Percentiles rank a stretch among this genome's conserved stretches.
These are phyloP conservation scores for Ptilorrhoa leucosticta DNA, from an alignment of 2,113 vertebrate species.

Conservation along the genomic window DNA sequence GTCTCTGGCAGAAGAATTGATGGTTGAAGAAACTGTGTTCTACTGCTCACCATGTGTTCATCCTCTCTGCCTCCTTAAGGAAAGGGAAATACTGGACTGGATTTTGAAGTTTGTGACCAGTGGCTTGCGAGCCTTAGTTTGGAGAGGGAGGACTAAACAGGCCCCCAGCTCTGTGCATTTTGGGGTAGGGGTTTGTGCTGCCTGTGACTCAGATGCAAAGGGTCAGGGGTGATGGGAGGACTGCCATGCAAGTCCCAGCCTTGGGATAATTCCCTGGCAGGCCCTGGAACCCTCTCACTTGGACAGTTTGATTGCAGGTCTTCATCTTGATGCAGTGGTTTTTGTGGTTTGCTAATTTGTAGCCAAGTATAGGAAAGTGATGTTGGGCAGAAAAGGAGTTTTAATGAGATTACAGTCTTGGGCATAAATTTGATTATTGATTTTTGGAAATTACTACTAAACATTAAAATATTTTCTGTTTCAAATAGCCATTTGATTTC, in stretches of 20 bases:
- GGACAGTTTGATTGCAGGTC: fast-evolving
- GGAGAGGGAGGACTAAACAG: background rate
- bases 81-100: background rate
- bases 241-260: background rate
- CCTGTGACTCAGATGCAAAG: background rate
- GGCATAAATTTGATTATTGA: background rate
- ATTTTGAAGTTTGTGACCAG: background rate
- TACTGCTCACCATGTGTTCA: background rate
- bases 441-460: background rate
- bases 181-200: background rate
- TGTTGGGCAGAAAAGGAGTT: background rate
- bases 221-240: background rate
- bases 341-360: background rate
- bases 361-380: background rate
- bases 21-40: background rate
- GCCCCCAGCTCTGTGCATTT: background rate
- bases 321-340: background rate
- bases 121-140: background rate
- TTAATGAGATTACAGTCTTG: background rate
- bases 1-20: background rate
- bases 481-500: background rate
- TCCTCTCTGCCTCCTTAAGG: background rate
- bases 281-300: background rate
- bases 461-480: background rate
- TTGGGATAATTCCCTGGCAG: background rate